A percentile compares a stretch with the other conserved stretches of the same genome.
Conservation (phyloP, 1,140 invertebrate species). For the Drosophila pandora region DNA sequence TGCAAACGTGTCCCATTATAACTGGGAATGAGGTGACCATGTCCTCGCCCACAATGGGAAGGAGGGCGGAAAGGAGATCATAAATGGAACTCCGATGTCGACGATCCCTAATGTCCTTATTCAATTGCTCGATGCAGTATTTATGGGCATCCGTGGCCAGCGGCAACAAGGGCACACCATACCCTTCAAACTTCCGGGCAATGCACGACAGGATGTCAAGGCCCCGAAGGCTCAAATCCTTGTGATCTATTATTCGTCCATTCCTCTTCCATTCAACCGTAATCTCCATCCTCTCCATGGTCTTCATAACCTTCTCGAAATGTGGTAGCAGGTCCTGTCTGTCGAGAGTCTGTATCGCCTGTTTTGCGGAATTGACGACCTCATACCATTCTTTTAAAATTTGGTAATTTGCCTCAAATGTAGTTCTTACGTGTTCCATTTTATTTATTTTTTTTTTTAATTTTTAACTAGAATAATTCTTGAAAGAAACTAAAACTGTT, state of each 20-base stretch:
- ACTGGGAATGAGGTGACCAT: neutral
- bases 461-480: neutral
- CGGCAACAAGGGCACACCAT: neutral
- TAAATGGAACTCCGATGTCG: neutral
- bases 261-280: too few species aligned
- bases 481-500: too few species aligned
- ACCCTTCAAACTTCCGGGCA: neutral
- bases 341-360: neutral
- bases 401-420: neutral
- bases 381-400: neutral
- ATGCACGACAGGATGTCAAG: neutral
- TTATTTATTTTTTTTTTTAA: too few species aligned
- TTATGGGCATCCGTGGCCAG: neutral
- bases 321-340: neutral
- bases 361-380: neutral
- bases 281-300: too few species aligned
- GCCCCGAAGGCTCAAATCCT: neutral
- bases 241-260: neutral
- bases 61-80: neutral
- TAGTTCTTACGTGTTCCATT: neutral
- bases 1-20: neutral
- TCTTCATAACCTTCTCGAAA: neutral
- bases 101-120: neutral
- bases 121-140: neutral
- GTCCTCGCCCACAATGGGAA: neutral